Percentiles rank a stretch among this genome's conserved stretches.
Evolutionary conservation across 2,797 vertebrate genomes (phyloP).

Genomic region (Microctenopoma steveboyesi): DNA sequence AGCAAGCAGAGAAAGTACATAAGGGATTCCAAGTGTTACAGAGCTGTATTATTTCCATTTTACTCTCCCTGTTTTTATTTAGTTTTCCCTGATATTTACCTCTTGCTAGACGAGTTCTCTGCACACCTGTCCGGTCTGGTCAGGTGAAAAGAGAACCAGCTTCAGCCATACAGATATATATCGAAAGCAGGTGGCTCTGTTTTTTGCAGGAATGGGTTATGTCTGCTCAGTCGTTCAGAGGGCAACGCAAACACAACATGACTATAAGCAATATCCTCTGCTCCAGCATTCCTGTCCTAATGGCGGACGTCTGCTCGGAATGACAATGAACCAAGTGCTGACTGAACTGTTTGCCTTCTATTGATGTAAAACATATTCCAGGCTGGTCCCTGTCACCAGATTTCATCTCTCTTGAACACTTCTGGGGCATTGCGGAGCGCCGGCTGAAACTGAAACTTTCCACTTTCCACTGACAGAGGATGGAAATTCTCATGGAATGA

Average conservation of each 20-base stretch:
- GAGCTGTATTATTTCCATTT: conserved; percentile 15
- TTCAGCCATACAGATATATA: conserved; percentile 45
- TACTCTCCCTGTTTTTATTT: conserved; percentile 17
- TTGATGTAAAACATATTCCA: conserved; percentile 63
- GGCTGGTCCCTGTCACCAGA: conserved; percentile 42
- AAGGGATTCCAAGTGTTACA: conserved; percentile 4
- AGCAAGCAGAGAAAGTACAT: background rate
- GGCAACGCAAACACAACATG: conserved; percentile 64
- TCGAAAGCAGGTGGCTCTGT: conserved; percentile 58
- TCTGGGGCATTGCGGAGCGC: conserved; percentile 5
- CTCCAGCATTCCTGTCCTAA: conserved; percentile 53
- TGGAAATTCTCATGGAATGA: conserved; percentile 46
- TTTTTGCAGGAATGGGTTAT: conserved; percentile 49
- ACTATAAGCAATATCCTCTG: conserved; percentile 46
- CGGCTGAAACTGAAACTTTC: conserved; percentile 46
- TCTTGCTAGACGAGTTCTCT: conserved; percentile 28
- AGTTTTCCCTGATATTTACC: conserved; percentile 38
- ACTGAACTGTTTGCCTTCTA: conserved; percentile 44
- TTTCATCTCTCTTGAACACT: conserved; percentile 40
- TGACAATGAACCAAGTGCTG: conserved; percentile 50
- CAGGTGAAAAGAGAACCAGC: conserved; percentile 19
- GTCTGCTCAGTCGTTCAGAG: conserved; percentile 53
- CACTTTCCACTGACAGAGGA: conserved; percentile 33
- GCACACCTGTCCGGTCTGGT: conserved; percentile 23
- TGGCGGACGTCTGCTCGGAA: conserved; percentile 39